Base-by-base conservation (phyloP, 2,888 invertebrate species). In the Cataglyphis albicans region DNA sequence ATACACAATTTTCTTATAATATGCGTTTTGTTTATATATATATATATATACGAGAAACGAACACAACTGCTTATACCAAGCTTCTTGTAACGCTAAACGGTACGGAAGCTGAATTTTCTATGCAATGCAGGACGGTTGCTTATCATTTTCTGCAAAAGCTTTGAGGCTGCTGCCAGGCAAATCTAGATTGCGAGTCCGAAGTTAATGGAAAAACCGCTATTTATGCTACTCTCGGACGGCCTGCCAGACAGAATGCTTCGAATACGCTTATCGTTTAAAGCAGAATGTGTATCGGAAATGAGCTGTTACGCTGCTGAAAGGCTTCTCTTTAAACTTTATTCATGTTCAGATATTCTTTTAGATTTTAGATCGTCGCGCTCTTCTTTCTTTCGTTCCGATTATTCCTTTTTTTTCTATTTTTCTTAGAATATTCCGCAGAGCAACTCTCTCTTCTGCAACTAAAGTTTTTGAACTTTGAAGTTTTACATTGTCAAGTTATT, bases 191-290 rank as follows among this genome's bases (percentile, higher is more conserved):
- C 44, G 48, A 70, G 35, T 59, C 32, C n/a, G 25, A 80, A 48
- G 70, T 80, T 80, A 70, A 80, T 80, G 70, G 78, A 80, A 80
- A 68, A 70, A 80, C 59, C 35, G 70, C 70, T 80, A 61, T 80
- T 70, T 80, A 68, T 59, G 21, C 12, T 78, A 25, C 32, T 70
- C 32, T 68, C 25, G 18, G 35, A 3, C 41, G n/a, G 4, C n/a
- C 38, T 38, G 25, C 65, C 12, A 38, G 38, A 44, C 32, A 25
- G 59, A 78, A 68, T 59, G 35, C 44, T 59, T 25, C 70, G 78
- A 59, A 70, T 68, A 68, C 41, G 59, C 44, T 78, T 59, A 35
- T 41, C 55, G 55, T 76, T 64, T 38, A 41, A 55, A 55, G 41
- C 57, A 2, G 38, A 29, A 59, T 67, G 68, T 70, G 44, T 80